Percentiles rank a stretch among this genome's conserved stretches.
phyloP scores from a whole-genome alignment of 2,888 invertebrate species.

The Drosophila neonasuta region DNA sequence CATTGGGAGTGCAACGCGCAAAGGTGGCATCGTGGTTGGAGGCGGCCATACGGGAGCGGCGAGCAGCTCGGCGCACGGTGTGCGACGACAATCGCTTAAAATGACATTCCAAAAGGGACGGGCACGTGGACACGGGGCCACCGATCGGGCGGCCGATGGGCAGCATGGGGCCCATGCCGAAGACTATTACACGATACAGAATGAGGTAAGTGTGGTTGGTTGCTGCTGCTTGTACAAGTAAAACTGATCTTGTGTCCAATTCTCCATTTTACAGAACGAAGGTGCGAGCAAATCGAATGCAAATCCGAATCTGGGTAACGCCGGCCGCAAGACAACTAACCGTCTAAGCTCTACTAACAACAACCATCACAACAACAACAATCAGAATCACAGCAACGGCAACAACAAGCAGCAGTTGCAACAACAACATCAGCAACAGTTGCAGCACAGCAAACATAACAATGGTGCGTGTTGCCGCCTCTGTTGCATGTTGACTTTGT shows the following conservation, averaged over 20 bases:
- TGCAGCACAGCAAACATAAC: slow-evolving; percentile 31
- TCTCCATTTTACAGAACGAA: slow-evolving; percentile 82
- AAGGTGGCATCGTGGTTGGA: slow-evolving; percentile 44
- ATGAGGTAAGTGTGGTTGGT: slow-evolving; percentile 83
- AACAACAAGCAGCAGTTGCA: slow-evolving; percentile 40
- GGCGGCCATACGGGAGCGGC: slow-evolving; percentile 3
- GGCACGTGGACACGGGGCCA: slow-evolving; percentile 83
- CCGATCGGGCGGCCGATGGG: slow-evolving; percentile 79
- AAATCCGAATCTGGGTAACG: slow-evolving; percentile 56
- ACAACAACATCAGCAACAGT: slow-evolving; percentile 30
- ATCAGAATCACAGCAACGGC: slow-evolving; percentile 58
- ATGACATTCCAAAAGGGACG: slow-evolving; percentile 90
- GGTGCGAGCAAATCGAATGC: slow-evolving; percentile 77
- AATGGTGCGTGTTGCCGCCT: slow-evolving; percentile 73
- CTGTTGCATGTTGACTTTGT: slow-evolving; percentile 7
- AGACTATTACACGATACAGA: slow-evolving; percentile 88
- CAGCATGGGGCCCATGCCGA: slow-evolving; percentile 77
- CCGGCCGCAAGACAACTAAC: slow-evolving; percentile 88
- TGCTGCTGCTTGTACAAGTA: too few species aligned
- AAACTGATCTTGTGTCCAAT: slow-evolving; percentile 10
- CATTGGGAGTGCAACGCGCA: slow-evolving; percentile 56
- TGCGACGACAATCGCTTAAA: slow-evolving; percentile 86
- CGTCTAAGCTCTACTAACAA: slow-evolving; percentile 84
- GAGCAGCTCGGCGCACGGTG: slow-evolving; percentile 59
- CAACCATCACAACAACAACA: slow-evolving; percentile 75